Evolutionary conservation across 1,140 invertebrate species (phyloP).

Genomic region (Drosophila sechellia): DNA sequence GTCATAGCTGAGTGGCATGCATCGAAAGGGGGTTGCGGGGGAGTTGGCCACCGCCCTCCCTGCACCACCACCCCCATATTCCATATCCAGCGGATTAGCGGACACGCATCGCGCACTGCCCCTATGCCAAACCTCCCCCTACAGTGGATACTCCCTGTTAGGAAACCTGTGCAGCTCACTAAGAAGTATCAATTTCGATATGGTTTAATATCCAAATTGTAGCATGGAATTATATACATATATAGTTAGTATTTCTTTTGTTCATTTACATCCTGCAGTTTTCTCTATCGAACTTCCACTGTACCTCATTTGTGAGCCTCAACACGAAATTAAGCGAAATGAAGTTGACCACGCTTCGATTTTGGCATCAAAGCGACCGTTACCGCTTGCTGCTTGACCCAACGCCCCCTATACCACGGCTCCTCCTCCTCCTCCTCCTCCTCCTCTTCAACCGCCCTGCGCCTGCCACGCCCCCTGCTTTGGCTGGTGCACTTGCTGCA

Average conservation of each 20-base stretch:
- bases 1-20: constrained; percentile 79
- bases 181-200: not conserved
- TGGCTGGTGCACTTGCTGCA: constrained; percentile 45
- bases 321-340: constrained; percentile 82
- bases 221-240: too few species aligned
- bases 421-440: too few species aligned
- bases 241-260: too few species aligned
- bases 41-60: constrained; percentile 11
- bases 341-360: constrained; percentile 83
- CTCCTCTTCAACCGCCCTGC: not conserved
- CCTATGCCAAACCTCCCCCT: constrained; percentile 4
- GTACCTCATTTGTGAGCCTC: constrained; percentile 34
- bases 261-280: not conserved
- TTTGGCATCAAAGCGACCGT: constrained; percentile 76
- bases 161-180: not conserved
- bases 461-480: constrained; percentile 10
- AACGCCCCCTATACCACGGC: not conserved
- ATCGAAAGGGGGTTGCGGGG: constrained; percentile 39
- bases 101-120: constrained; percentile 36
- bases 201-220: too few species aligned
- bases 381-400: constrained; percentile 45
- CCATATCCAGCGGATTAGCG: constrained; percentile 62
- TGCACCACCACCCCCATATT: not conserved
- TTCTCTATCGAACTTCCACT: not conserved
- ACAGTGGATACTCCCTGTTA: constrained; percentile 1